Base-by-base conservation (phyloP, 2,888 invertebrate species). In the Cataglyphis rosenhaueri region DNA sequence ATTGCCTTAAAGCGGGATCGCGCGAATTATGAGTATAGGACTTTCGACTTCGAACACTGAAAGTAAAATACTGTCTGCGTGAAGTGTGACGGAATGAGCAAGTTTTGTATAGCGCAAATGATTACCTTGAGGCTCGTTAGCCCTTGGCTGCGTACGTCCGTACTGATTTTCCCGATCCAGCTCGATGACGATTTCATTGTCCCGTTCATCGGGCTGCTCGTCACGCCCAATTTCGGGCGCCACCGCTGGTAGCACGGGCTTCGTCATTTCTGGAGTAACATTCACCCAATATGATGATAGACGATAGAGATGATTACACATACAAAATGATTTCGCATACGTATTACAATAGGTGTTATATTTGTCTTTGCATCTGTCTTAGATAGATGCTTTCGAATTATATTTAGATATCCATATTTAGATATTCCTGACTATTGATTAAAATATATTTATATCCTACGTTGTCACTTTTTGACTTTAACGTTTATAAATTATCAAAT, bases 121-220 rank as follows among this genome's bases (percentile, higher is more conserved):
- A 90, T 94, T 94, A 94, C 94, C 94, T 94, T 94, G 94, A 85
- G 94, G 94, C 90, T 94, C 94, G 91, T 94, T 94, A 89, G 94
- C 94, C 91, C 94, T 92, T 82, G 94, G 94, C 91, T 95, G 95
- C 83, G 95, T 95, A 92, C 96, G 96, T 86, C 96, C 95, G 92
- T 96, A 95, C 91, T 96, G 96, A 94, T 96, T 96, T 84, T 96
- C 96, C 95, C 96, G 96, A 86, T 96, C 96, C 92, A 96, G 95
- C 94, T 96, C 96, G 94, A 96, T 96, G 93, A 96, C 95, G 93
- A 96, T 96, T 95, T 96, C 96, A 94, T 96, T 96, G 93, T 96
- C 96, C 88, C 96, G 95, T 89, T 96, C 96, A 92, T 96, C 95
- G 85, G 95, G 95, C 91, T 95, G 95, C 90, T 95, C 95, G 87